Evolutionary conservation across 2,797 vertebrate genomes (phyloP).

Genomic region (Presbytis comata): DNA sequence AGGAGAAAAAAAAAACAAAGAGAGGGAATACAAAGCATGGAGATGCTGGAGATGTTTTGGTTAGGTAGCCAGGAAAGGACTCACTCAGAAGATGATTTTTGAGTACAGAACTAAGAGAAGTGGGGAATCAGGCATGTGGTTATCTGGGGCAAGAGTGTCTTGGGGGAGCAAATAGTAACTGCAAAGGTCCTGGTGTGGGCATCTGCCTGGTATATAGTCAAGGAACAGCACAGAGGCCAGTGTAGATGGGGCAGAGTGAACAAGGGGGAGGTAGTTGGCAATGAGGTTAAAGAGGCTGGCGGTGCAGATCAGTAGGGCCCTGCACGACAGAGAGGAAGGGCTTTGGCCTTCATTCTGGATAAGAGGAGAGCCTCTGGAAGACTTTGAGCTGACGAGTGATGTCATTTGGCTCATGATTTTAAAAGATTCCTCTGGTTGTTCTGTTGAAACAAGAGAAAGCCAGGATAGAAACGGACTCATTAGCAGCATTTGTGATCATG

Average conservation of each 20-base stretch:
- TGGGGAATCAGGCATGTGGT: not conserved
- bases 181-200: not conserved
- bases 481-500: no score
- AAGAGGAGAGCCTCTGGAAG: not conserved
- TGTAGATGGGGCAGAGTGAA: not conserved
- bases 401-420: not conserved
- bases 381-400: not conserved
- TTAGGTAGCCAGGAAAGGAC: not conserved
- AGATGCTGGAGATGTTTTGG: not conserved
- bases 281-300: not conserved
- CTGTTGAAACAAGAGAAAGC: not conserved
- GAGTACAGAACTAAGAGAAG: not conserved
- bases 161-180: not conserved
- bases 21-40: not conserved
- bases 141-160: not conserved
- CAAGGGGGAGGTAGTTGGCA: accelerated
- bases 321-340: not conserved
- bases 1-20: not conserved
- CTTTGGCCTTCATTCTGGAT: not conserved
- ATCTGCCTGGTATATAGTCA: not conserved
- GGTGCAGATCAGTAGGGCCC: not conserved
- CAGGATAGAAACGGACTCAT: not conserved
- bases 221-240: not conserved
- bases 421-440: not conserved
- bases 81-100: not conserved